Evolutionary conservation across 2,797 vertebrate genomes (phyloP), one percentile per base, ranked within the genome.

Genomic region (Phoxinus dragarum): DNA sequence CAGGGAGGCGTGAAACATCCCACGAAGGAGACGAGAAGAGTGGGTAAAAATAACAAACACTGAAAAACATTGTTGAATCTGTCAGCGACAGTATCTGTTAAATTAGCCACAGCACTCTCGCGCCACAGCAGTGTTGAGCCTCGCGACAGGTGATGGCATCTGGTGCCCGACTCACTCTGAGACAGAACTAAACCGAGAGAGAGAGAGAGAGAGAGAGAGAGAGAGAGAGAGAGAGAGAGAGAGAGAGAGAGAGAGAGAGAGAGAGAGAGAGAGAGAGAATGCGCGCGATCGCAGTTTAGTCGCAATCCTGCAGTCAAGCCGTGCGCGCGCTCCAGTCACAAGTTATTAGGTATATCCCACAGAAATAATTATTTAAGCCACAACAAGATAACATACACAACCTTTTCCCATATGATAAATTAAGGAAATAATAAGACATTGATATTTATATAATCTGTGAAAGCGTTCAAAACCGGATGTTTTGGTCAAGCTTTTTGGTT

Each of bases 101-200:
- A 66, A 47, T 17, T 23, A 11, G 6, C 77, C 56, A n/a, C 40
- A 64, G 36, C 68, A 38, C 69, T 75, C 82, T 12, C 23, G 36
- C 44, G 71, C 19, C n/a, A 16, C 42, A 54, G 9, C 59, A 36
- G 56, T 21, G 40, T 16, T 23, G 5, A 59, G 68, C 81, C 40
- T 75, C 56, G 56, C 56, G 71, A 75, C 81, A 84, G 82, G 82
- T 84, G 73, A 84, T 42, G 82, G 82, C 66, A 84, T 84, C 82
- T 84, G 66, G 14, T 75, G 73, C 66, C 73, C n/a, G 74, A 47
- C 40, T 40, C 64, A 34, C 73, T 84, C 64, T 16, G 82, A 56
- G 34, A 56, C 1, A 19, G 19, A 10, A 44, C 42, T 34, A 31
- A 64, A 31, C 36, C 1, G 7, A 47, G 61, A 47, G 40, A 80